Evolutionary conservation across 2,888 invertebrate genomes (phyloP), one percentile per base, ranked within the genome.

Genomic region (Reticulitermes lucifugus): DNA sequence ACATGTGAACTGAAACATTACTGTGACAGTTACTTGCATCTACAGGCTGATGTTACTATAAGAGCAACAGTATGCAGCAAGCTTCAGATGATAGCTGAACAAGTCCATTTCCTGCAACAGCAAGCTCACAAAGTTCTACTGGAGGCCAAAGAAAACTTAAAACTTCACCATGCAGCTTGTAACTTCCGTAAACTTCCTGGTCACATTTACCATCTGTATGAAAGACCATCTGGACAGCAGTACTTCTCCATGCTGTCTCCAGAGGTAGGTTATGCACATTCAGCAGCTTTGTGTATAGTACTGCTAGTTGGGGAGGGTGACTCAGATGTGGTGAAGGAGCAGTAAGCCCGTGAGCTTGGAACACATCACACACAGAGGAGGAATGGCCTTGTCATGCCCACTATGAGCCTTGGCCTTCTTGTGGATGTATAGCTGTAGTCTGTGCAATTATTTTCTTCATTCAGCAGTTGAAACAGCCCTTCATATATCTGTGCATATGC

Each of bases 211-310:
- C 94, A 96, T 90, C 91, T 96, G 71, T 96, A 96, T 90, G 90
- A 94, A 89, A 91, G 93, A 88, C 89, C 91, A 79, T 93, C 93
- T 5, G 95, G 95, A 10, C 94, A 95, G 89, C 91, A 91, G 86
- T 96, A 95, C 90, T 94, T 96, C 88, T 95, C 96, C 79, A 94
- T 96, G 92, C 90, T 96, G 43, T 95, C 95, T 81, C 96, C 96
- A 55, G 90, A 94, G 90, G 95, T 95, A 90, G 89, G 89, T 46
- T 46, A 88, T 81, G 12, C 12, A 46, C 46, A 46, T 29, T 83
- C 55, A 41, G 71, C 71, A 46, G 59, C 35, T 75, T 70, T n/a
- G 51, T 84, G 65, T 70, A 79, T 60, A 59, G 6, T 18, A 59
- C 35, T 60, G 29, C 9, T 46, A 9, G 12, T 1, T 46, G 60